Evolutionary conservation across 1,140 invertebrate species (phyloP).

Genomic region (Goniozus legneri): DNA sequence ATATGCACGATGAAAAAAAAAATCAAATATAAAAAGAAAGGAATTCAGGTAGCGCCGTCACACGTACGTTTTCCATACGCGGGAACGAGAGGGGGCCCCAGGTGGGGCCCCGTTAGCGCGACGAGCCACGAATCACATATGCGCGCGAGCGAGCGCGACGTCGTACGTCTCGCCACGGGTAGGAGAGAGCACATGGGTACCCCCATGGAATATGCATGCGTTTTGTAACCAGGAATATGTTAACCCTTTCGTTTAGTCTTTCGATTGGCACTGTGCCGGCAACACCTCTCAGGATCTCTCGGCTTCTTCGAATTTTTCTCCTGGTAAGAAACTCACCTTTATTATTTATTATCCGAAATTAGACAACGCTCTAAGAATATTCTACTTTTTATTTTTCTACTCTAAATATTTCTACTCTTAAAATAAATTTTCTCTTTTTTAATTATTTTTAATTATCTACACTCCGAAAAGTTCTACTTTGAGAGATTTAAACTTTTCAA

Average conservation of each 20-base stretch:
- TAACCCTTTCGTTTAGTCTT: conserved; percentile 55
- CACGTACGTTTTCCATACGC: conserved; percentile 30
- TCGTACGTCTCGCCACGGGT: too few relatives aligned
- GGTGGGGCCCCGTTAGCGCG: conserved; percentile 38
- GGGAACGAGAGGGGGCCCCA: conserved; percentile 36
- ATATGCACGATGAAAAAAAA: conserved; percentile 14
- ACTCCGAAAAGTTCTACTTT: too few relatives aligned
- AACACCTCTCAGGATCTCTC: conserved; percentile 39
- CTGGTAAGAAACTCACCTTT: too few relatives aligned
- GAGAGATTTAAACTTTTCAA: too few relatives aligned
- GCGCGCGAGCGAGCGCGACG: conserved; percentile 12
- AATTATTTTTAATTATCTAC: too few relatives aligned
- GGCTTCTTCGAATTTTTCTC: background rate
- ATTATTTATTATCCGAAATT: too few relatives aligned
- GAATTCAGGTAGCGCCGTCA: conserved; percentile 33
- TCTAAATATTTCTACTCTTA: too few relatives aligned
- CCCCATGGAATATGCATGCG: conserved; percentile 42
- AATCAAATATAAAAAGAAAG: too few relatives aligned
- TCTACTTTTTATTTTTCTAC: too few relatives aligned
- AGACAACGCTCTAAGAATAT: too few relatives aligned
- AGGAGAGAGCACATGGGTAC: conserved; percentile 38
- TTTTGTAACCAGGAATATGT: conserved; percentile 52
- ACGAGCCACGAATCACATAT: conserved; percentile 13
- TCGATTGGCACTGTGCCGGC: conserved; percentile 45
- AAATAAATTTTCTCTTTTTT: too few relatives aligned